Percentiles rank a stretch among this genome's conserved stretches.
Evolutionary conservation across 2,113 vertebrate genomes (phyloP).

Genomic region (Sturnira hondurensis): DNA sequence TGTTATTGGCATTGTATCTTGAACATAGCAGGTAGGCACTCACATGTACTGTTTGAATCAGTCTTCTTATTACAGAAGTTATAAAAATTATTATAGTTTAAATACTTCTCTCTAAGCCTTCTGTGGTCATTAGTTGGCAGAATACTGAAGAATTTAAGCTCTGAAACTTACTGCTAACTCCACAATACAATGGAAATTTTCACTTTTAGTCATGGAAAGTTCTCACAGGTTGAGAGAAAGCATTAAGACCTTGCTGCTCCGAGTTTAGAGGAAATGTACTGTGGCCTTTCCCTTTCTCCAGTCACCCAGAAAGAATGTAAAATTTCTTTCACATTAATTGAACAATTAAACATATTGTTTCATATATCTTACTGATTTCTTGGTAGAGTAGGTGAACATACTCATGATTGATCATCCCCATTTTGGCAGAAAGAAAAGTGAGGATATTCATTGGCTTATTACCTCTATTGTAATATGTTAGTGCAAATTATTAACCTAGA

Average conservation of each 20-base stretch:
- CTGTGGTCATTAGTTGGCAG: neutral
- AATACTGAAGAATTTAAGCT: slow-evolving; percentile 36
- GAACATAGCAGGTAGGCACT: neutral
- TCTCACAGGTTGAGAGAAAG: neutral
- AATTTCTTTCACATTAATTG: slow-evolving; percentile 25
- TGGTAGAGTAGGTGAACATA: neutral
- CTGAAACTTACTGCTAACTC: neutral
- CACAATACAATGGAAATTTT: neutral
- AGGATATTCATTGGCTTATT: neutral
- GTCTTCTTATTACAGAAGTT: neutral
- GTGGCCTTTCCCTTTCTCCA: neutral
- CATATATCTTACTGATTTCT: neutral
- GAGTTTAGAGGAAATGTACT: neutral
- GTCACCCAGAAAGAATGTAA: neutral
- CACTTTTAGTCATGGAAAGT: neutral
- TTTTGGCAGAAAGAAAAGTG: neutral
- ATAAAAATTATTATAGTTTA: neutral
- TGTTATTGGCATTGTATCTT: neutral
- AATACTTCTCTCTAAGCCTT: neutral
- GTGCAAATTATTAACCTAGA: neutral
- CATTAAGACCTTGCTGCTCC: neutral
- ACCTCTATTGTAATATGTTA: neutral
- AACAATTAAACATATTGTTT: neutral
- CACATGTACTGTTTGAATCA: neutral
- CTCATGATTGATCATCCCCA: neutral